These are phyloP conservation scores for Dendrolimus kikuchii DNA, from an alignment of 1,140 invertebrate species.

Conservation along the genomic window DNA sequence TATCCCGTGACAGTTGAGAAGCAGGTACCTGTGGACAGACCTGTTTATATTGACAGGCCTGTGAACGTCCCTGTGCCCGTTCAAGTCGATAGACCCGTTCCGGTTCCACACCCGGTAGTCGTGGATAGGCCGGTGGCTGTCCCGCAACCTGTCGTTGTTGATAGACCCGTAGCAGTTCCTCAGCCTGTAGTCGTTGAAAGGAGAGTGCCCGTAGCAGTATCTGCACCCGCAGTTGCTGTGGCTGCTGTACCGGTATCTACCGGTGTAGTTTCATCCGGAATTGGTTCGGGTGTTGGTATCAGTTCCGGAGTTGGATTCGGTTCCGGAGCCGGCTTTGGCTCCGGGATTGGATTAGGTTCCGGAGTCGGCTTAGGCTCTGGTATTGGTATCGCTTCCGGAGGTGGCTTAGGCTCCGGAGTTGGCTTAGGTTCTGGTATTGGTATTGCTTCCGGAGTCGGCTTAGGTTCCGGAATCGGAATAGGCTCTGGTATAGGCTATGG, in stretches of 20 bases:
- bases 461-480: slow-evolving; percentile 4
- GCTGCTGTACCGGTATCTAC: slow-evolving; percentile 10
- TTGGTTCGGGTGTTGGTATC: slow-evolving; percentile 1
- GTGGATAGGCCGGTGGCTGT: slow-evolving; percentile 58
- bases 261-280: slow-evolving; percentile 2
- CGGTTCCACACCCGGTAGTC: slow-evolving; percentile 47
- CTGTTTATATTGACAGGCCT: slow-evolving; percentile 58
- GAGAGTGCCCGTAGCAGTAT: slow-evolving; percentile 24
- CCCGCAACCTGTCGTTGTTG: slow-evolving; percentile 53
- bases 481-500: slow-evolving; percentile 5
- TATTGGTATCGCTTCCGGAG: slow-evolving; percentile 11
- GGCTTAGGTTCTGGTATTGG: slow-evolving; percentile 2
- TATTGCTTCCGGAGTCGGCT: slow-evolving; percentile 9
- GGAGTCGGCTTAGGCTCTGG: slow-evolving; percentile 8
- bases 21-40: slow-evolving; percentile 55
- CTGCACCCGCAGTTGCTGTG: slow-evolving; percentile 1
- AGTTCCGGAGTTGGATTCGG: slow-evolving; percentile 7
- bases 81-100: slow-evolving; percentile 47
- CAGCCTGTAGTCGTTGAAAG: slow-evolving; percentile 43
- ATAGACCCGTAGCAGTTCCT: slow-evolving; percentile 50
- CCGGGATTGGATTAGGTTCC: slow-evolving; percentile 5
- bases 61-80: slow-evolving; percentile 56
- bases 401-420: slow-evolving; percentile 5
- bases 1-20: slow-evolving; percentile 60
- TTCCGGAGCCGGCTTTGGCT: not conserved